A percentile compares a stretch with the other conserved stretches of the same genome.
Conservation (phyloP, 2,113 vertebrate species). For the Ceuthmochares aereus region DNA sequence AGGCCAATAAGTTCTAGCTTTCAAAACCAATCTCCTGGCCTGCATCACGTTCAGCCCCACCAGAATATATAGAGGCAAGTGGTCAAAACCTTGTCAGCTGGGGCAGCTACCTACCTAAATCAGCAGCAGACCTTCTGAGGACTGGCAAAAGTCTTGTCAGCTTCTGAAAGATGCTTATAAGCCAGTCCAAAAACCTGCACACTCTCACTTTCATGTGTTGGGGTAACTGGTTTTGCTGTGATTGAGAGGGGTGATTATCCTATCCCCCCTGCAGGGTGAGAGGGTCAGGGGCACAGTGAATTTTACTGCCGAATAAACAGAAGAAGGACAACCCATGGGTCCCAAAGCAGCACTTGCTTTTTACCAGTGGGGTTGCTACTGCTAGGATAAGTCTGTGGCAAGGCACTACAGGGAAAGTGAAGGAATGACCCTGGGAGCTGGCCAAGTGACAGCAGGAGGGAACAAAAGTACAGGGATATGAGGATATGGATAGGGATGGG, state of each 20-base stretch:
- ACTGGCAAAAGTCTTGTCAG: background rate
- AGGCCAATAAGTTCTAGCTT: background rate
- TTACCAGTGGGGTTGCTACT: background rate
- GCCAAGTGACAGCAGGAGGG: fast-evolving
- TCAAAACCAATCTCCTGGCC: background rate
- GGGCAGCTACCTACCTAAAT: background rate
- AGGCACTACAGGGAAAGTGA: background rate
- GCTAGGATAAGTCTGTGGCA: background rate
- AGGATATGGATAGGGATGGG: background rate
- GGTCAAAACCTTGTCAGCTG: background rate
- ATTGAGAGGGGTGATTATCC: background rate
- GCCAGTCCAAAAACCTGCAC: background rate
- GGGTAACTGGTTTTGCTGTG: background rate
- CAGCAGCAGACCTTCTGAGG: background rate
- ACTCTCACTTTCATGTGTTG: background rate
- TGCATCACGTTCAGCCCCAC: background rate
- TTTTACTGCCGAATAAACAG: background rate
- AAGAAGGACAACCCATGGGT: background rate
- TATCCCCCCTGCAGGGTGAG: background rate
- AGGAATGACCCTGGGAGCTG: background rate
- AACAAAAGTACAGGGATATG: background rate
- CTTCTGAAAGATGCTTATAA: background rate
- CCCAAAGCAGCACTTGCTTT: background rate
- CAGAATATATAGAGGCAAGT: fast-evolving
- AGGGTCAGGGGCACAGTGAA: background rate